phyloP scores from a whole-genome alignment of 2,797 vertebrate genomes.

The Eurystomus glaucurus region DNA sequence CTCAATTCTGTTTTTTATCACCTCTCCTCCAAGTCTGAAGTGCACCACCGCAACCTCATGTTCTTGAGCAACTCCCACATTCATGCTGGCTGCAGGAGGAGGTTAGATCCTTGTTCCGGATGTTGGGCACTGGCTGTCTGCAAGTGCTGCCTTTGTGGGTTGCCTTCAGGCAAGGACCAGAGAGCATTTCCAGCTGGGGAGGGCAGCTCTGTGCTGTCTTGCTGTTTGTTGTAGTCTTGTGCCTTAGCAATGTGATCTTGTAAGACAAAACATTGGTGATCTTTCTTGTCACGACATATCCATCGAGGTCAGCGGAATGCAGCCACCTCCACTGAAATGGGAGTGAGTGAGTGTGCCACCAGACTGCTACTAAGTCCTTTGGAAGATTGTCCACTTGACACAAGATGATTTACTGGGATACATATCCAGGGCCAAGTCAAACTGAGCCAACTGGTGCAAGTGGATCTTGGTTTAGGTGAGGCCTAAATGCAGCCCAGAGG shows the following conservation, averaged over 20 bases:
- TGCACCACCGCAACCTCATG: rapidly evolving
- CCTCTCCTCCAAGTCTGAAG: neutral
- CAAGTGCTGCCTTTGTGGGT: neutral
- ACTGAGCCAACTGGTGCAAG: neutral
- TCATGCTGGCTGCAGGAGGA: neutral
- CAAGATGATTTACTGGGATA: neutral
- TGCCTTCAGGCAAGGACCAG: neutral
- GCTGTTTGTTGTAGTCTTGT: neutral
- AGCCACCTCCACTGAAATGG: neutral
- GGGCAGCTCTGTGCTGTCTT: neutral
- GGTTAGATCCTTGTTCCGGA: rapidly evolving
- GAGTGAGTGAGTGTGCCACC: rapidly evolving
- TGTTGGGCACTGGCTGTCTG: neutral
- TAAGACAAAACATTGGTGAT: constrained; percentile 22
- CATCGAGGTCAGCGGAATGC: neutral
- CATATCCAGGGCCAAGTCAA: neutral
- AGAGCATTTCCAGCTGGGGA: neutral
- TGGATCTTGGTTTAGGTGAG: neutral
- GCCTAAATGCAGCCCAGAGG: neutral
- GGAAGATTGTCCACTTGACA: neutral
- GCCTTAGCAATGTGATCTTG: neutral
- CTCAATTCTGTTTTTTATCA: rapidly evolving
- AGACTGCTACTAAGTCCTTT: rapidly evolving
- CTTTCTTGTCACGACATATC: constrained; percentile 10
- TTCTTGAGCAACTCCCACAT: rapidly evolving